Percentiles rank a stretch among this genome's conserved stretches.
phyloP scores from a whole-genome alignment of 2,797 vertebrate genomes.

The Pempheris klunzingeri region DNA sequence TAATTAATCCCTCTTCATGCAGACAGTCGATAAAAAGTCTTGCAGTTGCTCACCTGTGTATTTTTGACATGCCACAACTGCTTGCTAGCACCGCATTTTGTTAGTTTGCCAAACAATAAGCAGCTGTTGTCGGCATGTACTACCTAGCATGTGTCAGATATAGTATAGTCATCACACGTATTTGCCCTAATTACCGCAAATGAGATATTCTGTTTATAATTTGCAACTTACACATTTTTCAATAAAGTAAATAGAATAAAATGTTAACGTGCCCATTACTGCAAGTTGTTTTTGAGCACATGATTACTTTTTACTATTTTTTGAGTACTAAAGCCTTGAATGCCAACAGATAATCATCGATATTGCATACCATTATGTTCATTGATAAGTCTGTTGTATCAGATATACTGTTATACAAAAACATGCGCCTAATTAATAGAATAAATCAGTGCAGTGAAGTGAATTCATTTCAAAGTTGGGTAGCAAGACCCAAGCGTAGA shows the following conservation, averaged over 20 bases:
- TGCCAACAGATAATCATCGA: conserved; percentile 6
- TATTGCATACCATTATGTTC: conserved; percentile 20
- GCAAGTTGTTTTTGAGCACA: not conserved
- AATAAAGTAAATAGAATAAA: not conserved
- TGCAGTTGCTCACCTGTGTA: not conserved
- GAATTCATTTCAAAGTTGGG: conserved; percentile 25
- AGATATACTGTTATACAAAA: conserved; percentile 14
- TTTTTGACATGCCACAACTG: not conserved
- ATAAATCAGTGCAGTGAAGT: conserved; percentile 22
- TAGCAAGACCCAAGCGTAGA: conserved; percentile 4
- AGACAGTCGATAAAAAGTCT: not conserved
- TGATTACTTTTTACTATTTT: not conserved
- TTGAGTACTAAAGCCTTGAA: conserved; percentile 5
- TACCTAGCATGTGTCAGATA: not conserved
- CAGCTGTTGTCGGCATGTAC: not conserved
- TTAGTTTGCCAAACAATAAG: not conserved
- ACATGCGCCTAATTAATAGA: conserved; percentile 8
- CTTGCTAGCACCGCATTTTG: not conserved
- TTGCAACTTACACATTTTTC: not conserved
- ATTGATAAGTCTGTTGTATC: conserved; percentile 12
- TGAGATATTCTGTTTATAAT: not conserved
- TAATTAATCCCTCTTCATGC: not conserved
- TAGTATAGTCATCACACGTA: not conserved
- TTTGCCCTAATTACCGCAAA: not conserved
- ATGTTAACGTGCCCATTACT: not conserved